These are phyloP conservation scores for Dione vanillae DNA, from an alignment of 2,888 invertebrate species.

Conservation along the genomic window DNA sequence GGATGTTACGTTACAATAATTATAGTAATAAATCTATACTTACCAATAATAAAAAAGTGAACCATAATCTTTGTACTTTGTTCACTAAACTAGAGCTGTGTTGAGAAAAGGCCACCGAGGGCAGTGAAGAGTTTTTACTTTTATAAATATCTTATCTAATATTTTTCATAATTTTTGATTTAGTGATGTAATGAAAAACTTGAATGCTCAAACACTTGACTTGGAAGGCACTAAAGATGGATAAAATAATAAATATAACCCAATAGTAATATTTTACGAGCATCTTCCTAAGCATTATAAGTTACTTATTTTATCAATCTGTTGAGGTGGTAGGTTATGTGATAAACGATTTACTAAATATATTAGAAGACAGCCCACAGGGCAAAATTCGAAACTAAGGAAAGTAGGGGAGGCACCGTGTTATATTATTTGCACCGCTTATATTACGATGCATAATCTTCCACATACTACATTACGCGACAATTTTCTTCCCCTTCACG, in stretches of 20 bases:
- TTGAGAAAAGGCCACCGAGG: conserved; percentile 29
- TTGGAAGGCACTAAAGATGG: conserved; percentile 39
- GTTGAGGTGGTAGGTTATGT: conserved; percentile 30
- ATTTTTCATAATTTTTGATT: conserved; percentile 20
- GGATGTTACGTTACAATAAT: conserved; percentile 56
- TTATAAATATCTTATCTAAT: conserved; percentile 28
- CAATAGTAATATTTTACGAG: not conserved
- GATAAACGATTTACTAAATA: conserved; percentile 34
- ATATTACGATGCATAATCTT: conserved; percentile 41
- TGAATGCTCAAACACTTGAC: conserved; percentile 25
- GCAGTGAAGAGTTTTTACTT: conserved; percentile 36
- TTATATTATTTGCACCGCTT: conserved; percentile 45
- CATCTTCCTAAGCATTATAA: not conserved
- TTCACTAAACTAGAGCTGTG: conserved; percentile 55
- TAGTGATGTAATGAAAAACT: conserved; percentile 34
- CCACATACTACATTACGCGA: conserved; percentile 70
- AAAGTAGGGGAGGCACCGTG: conserved; percentile 59
- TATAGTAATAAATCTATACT: conserved; percentile 59
- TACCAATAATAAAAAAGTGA: conserved; percentile 62
- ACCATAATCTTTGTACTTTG: conserved; percentile 70
- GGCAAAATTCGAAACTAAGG: conserved; percentile 41
- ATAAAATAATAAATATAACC: conserved; percentile 20
- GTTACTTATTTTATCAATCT: conserved; percentile 34
- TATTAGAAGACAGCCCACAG: conserved; percentile 53
- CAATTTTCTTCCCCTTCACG: conserved; percentile 78